phyloP scores from a whole-genome alignment of 2,797 vertebrate genomes.

The Propithecus perrieri region DNA sequence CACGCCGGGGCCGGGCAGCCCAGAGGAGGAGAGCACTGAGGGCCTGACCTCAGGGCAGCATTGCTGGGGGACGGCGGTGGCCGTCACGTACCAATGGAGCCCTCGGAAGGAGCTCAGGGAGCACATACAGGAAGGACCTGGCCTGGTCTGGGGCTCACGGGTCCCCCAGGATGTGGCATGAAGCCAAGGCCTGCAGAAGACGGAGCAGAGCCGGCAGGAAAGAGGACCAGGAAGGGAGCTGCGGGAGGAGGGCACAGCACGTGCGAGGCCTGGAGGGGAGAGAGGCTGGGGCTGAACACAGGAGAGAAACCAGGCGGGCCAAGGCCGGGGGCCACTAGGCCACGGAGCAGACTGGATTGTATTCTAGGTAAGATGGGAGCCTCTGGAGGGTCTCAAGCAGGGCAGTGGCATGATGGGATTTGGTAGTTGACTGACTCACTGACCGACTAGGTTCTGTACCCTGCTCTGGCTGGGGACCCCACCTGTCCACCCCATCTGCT shows the following conservation, averaged over 20 bases:
- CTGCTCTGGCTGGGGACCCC: neutral
- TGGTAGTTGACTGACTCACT: neutral
- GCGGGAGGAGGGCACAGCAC: accelerated
- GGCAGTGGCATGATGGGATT: accelerated
- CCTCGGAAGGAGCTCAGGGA: neutral
- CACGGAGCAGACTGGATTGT: neutral
- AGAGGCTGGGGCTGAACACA: accelerated
- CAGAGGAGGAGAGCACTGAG: accelerated
- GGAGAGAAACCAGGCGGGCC: neutral
- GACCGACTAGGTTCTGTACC: neutral
- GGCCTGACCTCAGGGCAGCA: neutral
- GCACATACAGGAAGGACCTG: neutral
- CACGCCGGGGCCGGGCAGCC: neutral
- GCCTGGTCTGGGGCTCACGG: neutral
- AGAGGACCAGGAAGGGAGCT: accelerated
- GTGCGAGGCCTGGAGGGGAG: neutral
- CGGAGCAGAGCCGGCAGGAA: neutral
- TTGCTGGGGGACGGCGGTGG: too few relatives aligned
- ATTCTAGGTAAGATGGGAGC: neutral
- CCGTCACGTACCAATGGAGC: neutral
- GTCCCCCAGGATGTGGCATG: neutral
- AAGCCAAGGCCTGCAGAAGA: neutral
- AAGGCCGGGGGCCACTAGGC: neutral
- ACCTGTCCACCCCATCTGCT: accelerated
- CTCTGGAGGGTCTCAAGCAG: neutral